phyloP scores from a whole-genome alignment of 2,888 invertebrate species.

The Drosophila mettleri region DNA sequence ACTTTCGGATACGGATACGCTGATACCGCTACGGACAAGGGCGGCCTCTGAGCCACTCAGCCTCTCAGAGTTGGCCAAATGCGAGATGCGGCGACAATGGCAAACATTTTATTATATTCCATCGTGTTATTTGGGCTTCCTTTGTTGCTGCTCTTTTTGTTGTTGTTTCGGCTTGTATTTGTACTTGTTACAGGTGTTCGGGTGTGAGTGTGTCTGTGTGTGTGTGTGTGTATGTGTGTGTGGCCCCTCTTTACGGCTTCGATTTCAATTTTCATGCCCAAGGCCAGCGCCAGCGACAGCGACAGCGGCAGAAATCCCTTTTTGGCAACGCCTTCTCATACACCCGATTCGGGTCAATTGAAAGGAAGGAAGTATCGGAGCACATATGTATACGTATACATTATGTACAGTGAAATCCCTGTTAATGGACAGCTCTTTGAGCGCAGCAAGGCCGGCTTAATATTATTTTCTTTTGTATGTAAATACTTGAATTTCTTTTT shows the following conservation, averaged over 20 bases:
- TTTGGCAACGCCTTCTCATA: slow-evolving; percentile 32
- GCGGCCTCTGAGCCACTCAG: slow-evolving; percentile 3
- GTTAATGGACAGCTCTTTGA: slow-evolving; percentile 12
- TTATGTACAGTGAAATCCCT: slow-evolving; percentile 10
- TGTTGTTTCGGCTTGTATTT: slow-evolving; percentile 15
- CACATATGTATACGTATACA: neutral
- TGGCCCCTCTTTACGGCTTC: slow-evolving; percentile 62
- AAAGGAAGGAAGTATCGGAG: neutral
- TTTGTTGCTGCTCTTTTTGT: slow-evolving; percentile 16
- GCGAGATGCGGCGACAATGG: slow-evolving; percentile 62
- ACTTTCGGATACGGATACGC: slow-evolving; percentile 43
- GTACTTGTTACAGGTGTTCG: slow-evolving; percentile 40
- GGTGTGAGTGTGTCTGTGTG: slow-evolving; percentile 19
- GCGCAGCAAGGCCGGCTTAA: neutral
- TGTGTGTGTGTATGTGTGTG: slow-evolving; percentile 6
- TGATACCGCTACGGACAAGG: slow-evolving; percentile 40
- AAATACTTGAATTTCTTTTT: neutral
- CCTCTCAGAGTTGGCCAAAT: slow-evolving; percentile 6
- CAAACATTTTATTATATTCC: slow-evolving; percentile 67
- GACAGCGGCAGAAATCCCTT: slow-evolving; percentile 60
- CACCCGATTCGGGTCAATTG: neutral
- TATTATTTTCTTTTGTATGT: neutral
- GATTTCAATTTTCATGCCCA: slow-evolving; percentile 70
- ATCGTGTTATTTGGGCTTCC: slow-evolving; percentile 23
- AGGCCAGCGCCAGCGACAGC: slow-evolving; percentile 20